A percentile compares a stretch with the other conserved stretches of the same genome.
phyloP scores from a whole-genome alignment of 2,888 invertebrate species.

The Tenthredo mesomela region DNA sequence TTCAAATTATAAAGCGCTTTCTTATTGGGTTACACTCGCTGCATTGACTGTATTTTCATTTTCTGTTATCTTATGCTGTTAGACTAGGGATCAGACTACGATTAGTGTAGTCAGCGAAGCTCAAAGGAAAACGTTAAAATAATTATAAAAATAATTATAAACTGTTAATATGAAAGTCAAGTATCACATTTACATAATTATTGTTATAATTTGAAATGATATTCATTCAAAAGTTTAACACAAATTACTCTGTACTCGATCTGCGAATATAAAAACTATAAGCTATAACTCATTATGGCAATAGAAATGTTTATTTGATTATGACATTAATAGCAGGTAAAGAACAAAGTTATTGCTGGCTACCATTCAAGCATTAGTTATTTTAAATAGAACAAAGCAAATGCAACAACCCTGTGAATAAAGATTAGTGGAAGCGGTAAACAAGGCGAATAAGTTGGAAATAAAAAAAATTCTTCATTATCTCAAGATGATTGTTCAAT shows the following conservation, averaged over 20 bases:
- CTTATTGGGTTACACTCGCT: neutral
- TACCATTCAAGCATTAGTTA: slow-evolving; percentile 18
- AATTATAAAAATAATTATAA: slow-evolving; percentile 18
- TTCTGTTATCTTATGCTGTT: neutral
- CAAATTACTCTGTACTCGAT: slow-evolving; percentile 31
- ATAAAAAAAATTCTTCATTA: neutral
- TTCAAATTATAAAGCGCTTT: neutral
- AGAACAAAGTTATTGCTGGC: neutral
- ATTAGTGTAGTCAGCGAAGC: neutral
- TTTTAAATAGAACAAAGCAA: slow-evolving; percentile 9
- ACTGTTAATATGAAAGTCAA: neutral
- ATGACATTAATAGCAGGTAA: neutral
- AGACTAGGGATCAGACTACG: neutral
- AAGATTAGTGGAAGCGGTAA: neutral
- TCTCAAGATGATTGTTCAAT: neutral
- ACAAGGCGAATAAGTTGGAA: neutral
- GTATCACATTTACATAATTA: neutral
- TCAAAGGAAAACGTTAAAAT: neutral
- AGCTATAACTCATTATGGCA: slow-evolving; percentile 3
- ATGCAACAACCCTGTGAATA: neutral
- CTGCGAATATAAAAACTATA: neutral
- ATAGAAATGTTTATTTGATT: neutral
- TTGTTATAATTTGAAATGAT: neutral
- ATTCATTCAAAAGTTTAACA: neutral
- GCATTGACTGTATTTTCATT: neutral